phyloP scores from a whole-genome alignment of 2,797 vertebrate species.

The Micromesistius poutassou region DNA sequence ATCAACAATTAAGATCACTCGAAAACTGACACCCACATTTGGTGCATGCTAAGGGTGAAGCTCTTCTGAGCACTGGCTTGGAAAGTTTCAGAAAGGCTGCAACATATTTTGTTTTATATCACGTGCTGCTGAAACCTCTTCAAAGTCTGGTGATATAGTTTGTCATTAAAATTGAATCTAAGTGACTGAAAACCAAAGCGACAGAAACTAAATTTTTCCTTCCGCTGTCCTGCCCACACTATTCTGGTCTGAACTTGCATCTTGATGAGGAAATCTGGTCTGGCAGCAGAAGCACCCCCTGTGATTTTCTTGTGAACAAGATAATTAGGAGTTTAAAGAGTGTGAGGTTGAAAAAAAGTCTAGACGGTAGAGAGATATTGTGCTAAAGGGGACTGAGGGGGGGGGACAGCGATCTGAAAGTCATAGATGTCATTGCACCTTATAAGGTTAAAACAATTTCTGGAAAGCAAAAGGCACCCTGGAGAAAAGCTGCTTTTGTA shows the following conservation, averaged over 20 bases:
- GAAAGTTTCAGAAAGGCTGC: background rate
- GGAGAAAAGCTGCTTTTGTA: too few relatives aligned
- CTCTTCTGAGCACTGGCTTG: background rate
- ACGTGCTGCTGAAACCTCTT: too few relatives aligned
- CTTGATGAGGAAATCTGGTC: slow-evolving; percentile 71
- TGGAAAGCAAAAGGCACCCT: too few relatives aligned
- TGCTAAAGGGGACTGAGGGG: slow-evolving; percentile 21
- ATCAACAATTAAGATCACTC: too few relatives aligned
- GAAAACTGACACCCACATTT: background rate
- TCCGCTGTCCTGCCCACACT: slow-evolving; percentile 43
- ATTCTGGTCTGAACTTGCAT: slow-evolving; percentile 53
- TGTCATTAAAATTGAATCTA: too few relatives aligned
- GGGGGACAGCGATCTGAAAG: background rate
- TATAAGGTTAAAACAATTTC: too few relatives aligned
- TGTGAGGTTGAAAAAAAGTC: slow-evolving; percentile 48
- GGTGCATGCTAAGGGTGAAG: background rate
- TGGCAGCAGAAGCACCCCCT: slow-evolving; percentile 55
- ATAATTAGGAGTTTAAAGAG: slow-evolving; percentile 72
- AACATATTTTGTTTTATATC: too few relatives aligned
- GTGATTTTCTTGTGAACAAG: slow-evolving; percentile 71
- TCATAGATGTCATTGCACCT: too few relatives aligned
- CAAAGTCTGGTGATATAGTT: too few relatives aligned
- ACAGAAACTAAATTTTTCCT: background rate
- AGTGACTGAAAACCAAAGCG: background rate
- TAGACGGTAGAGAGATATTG: background rate